Base-by-base conservation (phyloP, 1,140 invertebrate genomes). In the Zaprionus gabonicus region DNA sequence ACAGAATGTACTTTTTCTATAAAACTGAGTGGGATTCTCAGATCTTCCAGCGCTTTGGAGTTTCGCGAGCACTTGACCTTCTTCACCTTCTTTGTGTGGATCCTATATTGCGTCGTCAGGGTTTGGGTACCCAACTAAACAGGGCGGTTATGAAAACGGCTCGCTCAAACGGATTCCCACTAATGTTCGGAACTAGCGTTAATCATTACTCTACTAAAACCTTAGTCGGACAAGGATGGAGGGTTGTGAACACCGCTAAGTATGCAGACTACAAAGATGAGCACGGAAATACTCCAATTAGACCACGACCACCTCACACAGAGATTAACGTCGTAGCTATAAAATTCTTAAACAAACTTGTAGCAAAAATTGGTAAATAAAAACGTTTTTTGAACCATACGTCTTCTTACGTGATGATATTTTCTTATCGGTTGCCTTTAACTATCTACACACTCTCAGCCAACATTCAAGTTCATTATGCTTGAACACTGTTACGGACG, bases 181-280 rank as follows among this genome's bases (percentile, higher is more conserved):
- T 81, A 4, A 31, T 88, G 41, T 34, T 66, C 15, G 36, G 67
- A n/a, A 85, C 71, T 64, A 84, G 84, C 57, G 85, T 81, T 5
- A 81, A 75, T 25, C 10, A 44, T n/a, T 59, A 76, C 64, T 78
- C 78, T 2, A 58, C 44, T 2, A 66, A 79, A 0, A 59, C 79
- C 10, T 78, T 81, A 68, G 23, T 53, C 6, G 57, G 53, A 1
- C 64, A 81, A 15, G 38, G 80, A 7, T 70, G 84, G 3, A 79
- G 58, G 76, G 36, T 67, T 2, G 55, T 88, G 0, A 59, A 59
- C 5, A 41, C 85, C 1, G 58, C 71, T 7, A 17, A 41, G 10
- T 88, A 84, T 41, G 71, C 58, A 9, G 70, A 85, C n/a, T 90
- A 80, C 34, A 84, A 67, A 51, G 76, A 84, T 46, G 85, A 81